phyloP scores from a whole-genome alignment of 2,797 vertebrate species.

The Schizopygopsis malacanthus region DNA sequence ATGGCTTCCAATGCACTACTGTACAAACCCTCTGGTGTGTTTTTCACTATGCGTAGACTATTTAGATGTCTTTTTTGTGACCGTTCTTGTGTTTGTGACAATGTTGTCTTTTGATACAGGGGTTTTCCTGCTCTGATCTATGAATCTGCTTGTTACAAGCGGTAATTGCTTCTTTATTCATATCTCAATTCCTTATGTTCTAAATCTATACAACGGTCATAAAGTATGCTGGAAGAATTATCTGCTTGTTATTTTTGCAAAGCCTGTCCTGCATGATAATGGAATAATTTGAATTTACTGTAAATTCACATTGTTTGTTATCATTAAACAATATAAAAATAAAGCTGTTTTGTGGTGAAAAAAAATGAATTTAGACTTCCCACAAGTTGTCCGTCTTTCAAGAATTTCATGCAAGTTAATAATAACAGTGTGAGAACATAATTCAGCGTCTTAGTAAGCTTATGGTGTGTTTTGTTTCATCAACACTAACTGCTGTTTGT shows the following conservation, averaged over 20 bases:
- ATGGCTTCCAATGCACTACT: conserved; percentile 55
- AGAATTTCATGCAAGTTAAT: conserved; percentile 41
- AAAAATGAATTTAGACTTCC: conserved; percentile 58
- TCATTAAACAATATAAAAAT: conserved; percentile 79
- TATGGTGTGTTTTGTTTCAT: conserved; percentile 59
- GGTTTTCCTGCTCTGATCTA: conserved; percentile 91
- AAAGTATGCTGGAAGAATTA: conserved; percentile 71
- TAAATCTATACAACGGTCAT: conserved; percentile 64
- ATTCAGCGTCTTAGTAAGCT: conserved; percentile 45
- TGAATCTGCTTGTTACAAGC: conserved; percentile 95
- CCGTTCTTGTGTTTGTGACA: conserved; percentile 79
- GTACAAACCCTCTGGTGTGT: conserved; percentile 79
- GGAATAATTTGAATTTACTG: conserved; percentile 85
- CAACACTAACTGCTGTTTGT: conserved; percentile 87
- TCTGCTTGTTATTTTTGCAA: conserved; percentile 82
- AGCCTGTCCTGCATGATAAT: conserved; percentile 86
- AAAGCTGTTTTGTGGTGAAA: conserved; percentile 85
- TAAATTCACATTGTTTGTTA: conserved; percentile 86
- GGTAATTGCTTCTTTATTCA: conserved; percentile 96
- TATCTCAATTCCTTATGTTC: conserved; percentile 70
- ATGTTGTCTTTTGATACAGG: conserved; percentile 97
- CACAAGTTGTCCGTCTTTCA: conserved; percentile 53
- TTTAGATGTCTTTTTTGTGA: conserved; percentile 77
- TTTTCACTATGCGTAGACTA: conserved; percentile 75
- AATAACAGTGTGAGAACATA: conserved; percentile 22